A percentile compares a stretch with the other conserved stretches of the same genome.
Evolutionary conservation across 2,888 invertebrate species (phyloP).

Genomic region (Drosophila ezoana): DNA sequence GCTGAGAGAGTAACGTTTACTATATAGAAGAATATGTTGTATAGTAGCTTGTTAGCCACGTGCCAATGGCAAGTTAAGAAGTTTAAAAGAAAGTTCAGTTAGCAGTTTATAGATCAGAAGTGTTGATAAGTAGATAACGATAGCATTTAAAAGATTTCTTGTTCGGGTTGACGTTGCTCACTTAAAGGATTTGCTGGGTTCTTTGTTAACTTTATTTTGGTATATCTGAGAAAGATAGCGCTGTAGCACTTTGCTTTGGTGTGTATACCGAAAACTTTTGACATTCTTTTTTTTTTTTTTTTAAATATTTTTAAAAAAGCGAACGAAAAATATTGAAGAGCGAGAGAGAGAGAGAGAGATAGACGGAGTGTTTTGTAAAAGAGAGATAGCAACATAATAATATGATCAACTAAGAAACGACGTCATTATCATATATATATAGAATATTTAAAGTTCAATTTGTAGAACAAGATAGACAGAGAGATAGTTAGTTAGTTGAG

Average conservation of each 20-base stretch:
- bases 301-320: slow-evolving; percentile 53
- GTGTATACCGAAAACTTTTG: slow-evolving; percentile 31
- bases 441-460: slow-evolving; percentile 60
- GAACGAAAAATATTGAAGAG: slow-evolving; percentile 62
- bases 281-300: slow-evolving; percentile 10
- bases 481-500: slow-evolving; percentile 61
- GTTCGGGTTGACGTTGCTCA: slow-evolving; percentile 46
- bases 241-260: slow-evolving; percentile 44
- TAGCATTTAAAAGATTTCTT: slow-evolving; percentile 82
- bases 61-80: slow-evolving; percentile 54
- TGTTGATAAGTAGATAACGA: slow-evolving; percentile 79
- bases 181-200: slow-evolving; percentile 21
- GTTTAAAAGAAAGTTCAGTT: slow-evolving; percentile 55
- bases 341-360: slow-evolving; percentile 39
- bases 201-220: slow-evolving; percentile 6
- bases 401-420: slow-evolving; percentile 78
- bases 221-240: slow-evolving; percentile 9
- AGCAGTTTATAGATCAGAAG: slow-evolving; percentile 61
- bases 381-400: slow-evolving; percentile 72
- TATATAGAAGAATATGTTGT: slow-evolving; percentile 21
- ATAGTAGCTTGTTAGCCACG: slow-evolving; percentile 32
- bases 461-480: slow-evolving; percentile 61
- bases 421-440: slow-evolving; percentile 57
- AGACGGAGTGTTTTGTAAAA: slow-evolving; percentile 34
- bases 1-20: slow-evolving; percentile 28